Evolutionary conservation across 2,113 vertebrate genomes (phyloP).

Genomic region (Pomatostomus ruficeps): DNA sequence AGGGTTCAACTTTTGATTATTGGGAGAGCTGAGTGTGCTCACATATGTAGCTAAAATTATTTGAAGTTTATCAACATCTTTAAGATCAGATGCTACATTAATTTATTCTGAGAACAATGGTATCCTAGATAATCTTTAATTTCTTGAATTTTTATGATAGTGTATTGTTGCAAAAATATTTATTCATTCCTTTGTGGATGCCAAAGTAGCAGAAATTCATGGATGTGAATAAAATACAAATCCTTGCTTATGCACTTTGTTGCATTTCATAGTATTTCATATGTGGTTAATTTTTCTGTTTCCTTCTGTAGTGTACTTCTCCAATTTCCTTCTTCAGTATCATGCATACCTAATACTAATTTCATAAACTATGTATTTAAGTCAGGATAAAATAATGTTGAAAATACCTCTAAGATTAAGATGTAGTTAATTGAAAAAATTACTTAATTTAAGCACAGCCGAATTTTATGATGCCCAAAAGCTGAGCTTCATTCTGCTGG

Average conservation of each 20-base stretch:
- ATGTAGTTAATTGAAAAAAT: neutral
- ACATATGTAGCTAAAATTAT: neutral
- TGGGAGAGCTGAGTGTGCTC: neutral
- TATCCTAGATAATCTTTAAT: neutral
- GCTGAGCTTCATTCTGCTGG: neutral
- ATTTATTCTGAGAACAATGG: neutral
- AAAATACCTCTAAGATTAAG: neutral
- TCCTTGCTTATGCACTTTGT: neutral
- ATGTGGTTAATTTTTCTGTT: neutral
- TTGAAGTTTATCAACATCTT: neutral
- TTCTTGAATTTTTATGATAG: neutral
- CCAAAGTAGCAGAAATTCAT: neutral
- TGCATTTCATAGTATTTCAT: neutral
- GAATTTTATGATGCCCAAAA: neutral
- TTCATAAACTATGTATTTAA: neutral
- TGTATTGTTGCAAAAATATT: neutral
- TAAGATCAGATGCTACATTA: neutral
- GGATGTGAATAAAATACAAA: neutral
- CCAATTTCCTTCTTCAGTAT: neutral
- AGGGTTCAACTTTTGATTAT: neutral
- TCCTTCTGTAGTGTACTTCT: neutral
- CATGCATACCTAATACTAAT: neutral
- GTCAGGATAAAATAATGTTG: neutral
- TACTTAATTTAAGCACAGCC: neutral
- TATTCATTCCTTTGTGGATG: neutral